Conservation (phyloP, 2,888 invertebrate genomes). For the Apantesis nais region DNA sequence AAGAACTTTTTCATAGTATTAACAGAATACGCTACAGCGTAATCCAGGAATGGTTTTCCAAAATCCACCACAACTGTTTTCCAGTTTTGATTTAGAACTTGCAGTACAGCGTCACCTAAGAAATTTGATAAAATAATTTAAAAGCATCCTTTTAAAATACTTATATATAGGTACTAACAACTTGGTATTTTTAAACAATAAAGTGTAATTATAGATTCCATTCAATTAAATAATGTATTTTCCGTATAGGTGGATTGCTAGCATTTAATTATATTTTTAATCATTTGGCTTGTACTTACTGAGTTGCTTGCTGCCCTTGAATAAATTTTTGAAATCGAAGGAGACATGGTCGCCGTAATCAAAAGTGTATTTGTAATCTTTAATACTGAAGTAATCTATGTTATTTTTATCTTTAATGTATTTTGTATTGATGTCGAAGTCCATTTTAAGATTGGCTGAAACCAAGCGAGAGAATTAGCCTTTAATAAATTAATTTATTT, state of each 20-base stretch:
- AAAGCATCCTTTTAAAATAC: no score
- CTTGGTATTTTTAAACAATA: no score
- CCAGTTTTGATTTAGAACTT: slow-evolving; percentile 10
- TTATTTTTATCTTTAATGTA: slow-evolving; percentile 9
- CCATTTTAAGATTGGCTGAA: slow-evolving; percentile 3
- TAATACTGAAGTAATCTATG: slow-evolving; percentile 8
- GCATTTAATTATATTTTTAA: background rate
- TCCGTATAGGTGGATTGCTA: background rate
- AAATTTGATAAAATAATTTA: background rate
- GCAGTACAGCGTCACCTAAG: slow-evolving; percentile 5
- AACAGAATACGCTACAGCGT: background rate
- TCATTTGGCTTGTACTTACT: background rate
- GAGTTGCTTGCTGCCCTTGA: slow-evolving; percentile 1
- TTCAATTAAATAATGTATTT: background rate
- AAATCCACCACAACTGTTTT: background rate
- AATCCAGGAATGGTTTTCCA: slow-evolving; percentile 7
- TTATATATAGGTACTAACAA: background rate
- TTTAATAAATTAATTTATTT: background rate
- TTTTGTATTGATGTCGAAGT: slow-evolving; percentile 12
- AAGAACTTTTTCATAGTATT: slow-evolving; percentile 1
- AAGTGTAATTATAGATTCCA: no score
- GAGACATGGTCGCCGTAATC: background rate
- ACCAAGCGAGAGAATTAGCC: background rate
- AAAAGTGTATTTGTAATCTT: slow-evolving; percentile 7
- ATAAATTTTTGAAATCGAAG: slow-evolving; percentile 6